Evolutionary conservation across 2,888 invertebrate genomes (phyloP).

Genomic region (Tricholauxania praeusta): DNA sequence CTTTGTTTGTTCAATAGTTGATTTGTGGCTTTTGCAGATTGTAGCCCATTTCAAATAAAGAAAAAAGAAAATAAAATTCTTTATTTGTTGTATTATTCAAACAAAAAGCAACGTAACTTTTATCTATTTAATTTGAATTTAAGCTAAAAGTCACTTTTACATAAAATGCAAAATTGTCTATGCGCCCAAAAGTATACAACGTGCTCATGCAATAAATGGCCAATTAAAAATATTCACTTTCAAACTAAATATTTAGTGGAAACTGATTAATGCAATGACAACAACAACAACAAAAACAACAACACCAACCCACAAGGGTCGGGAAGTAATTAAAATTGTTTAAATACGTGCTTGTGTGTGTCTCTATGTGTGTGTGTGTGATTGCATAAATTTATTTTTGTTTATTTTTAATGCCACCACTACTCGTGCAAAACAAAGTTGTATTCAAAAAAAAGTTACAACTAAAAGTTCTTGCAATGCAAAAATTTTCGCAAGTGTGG

Average conservation of each 20-base stretch:
- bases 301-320: not conserved
- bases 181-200: slow-evolving; percentile 23
- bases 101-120: too few relatives aligned
- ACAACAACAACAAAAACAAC: slow-evolving; percentile 1
- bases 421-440: slow-evolving; percentile 2
- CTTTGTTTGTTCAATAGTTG: too few relatives aligned
- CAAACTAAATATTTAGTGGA: slow-evolving; percentile 7
- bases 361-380: not conserved
- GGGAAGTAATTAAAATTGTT: slow-evolving; percentile 20
- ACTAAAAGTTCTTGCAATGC: not conserved
- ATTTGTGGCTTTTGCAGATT: too few relatives aligned
- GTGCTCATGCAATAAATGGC: slow-evolving; percentile 25
- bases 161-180: too few relatives aligned
- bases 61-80: too few relatives aligned
- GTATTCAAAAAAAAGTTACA: too few relatives aligned
- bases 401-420: too few relatives aligned
- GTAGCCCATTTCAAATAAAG: too few relatives aligned
- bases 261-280: slow-evolving; percentile 15
- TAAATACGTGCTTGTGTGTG: not conserved
- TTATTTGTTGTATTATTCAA: too few relatives aligned
- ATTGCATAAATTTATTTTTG: too few relatives aligned
- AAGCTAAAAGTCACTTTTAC: too few relatives aligned
- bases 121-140: too few relatives aligned
- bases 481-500: not conserved
- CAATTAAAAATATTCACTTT: slow-evolving; percentile 27